Evolutionary conservation across 2,888 invertebrate genomes (phyloP).

Genomic region (Hyles lineata): DNA sequence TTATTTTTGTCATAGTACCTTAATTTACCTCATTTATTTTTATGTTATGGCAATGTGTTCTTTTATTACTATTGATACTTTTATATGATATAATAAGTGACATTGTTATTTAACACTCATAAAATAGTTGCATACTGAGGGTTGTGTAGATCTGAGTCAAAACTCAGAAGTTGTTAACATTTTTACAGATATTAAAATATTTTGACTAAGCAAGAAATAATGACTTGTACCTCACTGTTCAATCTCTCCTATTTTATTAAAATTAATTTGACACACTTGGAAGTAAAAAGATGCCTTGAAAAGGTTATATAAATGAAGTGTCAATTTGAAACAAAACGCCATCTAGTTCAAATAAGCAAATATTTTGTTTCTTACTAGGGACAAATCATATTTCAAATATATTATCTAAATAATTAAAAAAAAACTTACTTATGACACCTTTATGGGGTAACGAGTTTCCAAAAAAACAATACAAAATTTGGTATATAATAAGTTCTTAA

Average conservation of each 20-base stretch:
- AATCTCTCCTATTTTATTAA: too few species aligned
- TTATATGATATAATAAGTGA: background rate
- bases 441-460: background rate
- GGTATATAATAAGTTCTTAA: background rate
- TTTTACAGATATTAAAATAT: too few species aligned
- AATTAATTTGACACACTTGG: too few species aligned
- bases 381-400: background rate
- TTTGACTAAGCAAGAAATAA: too few species aligned
- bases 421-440: background rate
- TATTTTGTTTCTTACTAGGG: background rate
- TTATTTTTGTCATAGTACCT: background rate
- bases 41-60: too few species aligned
- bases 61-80: too few species aligned
- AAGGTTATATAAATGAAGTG: background rate
- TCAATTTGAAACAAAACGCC: background rate
- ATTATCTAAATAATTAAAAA: background rate
- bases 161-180: too few species aligned
- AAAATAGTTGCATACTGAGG: background rate
- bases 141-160: too few species aligned
- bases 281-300: background rate
- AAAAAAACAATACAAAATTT: background rate
- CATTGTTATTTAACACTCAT: background rate
- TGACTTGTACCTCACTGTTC: too few species aligned
- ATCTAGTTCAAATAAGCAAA: background rate
- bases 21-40: background rate